Conservation (phyloP, 2,888 invertebrate genomes). For the Parapristionchus giblindavisi region DNA sequence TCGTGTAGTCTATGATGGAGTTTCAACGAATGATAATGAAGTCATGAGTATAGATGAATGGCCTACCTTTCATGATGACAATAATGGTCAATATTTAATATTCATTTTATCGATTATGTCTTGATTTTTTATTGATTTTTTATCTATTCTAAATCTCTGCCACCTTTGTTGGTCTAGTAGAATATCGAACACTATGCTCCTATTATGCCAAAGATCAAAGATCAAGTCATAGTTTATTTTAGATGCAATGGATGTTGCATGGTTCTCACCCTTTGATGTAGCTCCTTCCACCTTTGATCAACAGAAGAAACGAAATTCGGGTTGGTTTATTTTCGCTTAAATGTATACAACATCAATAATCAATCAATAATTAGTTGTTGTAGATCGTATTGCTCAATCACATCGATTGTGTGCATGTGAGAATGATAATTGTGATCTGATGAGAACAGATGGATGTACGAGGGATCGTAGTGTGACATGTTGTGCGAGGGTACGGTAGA, state of each 20-base stretch:
- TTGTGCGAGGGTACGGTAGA: conserved; percentile 3
- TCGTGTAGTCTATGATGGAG: not conserved
- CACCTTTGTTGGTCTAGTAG: too few species aligned
- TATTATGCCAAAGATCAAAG: not conserved
- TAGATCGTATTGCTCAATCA: not conserved
- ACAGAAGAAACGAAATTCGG: not conserved
- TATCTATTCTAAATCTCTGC: too few species aligned
- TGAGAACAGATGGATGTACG: not conserved
- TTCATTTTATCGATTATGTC: too few species aligned
- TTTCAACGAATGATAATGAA: not conserved
- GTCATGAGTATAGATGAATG: not conserved
- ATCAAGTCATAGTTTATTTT: not conserved
- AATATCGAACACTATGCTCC: not conserved
- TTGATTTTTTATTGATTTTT: too few species aligned
- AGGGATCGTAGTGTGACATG: not conserved
- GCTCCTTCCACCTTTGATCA: conserved; percentile 1
- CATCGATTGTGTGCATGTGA: not conserved
- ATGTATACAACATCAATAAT: too few species aligned
- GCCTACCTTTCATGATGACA: not conserved
- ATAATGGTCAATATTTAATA: too few species aligned
- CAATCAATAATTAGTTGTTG: too few species aligned
- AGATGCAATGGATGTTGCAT: not conserved
- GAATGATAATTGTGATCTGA: not conserved
- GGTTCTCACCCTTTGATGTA: conserved; percentile 24
- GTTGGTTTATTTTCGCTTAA: conserved; percentile 8